A percentile compares a stretch with the other conserved stretches of the same genome.
Evolutionary conservation across 1,140 invertebrate species (phyloP).

Genomic region (Lethocerus indicus): DNA sequence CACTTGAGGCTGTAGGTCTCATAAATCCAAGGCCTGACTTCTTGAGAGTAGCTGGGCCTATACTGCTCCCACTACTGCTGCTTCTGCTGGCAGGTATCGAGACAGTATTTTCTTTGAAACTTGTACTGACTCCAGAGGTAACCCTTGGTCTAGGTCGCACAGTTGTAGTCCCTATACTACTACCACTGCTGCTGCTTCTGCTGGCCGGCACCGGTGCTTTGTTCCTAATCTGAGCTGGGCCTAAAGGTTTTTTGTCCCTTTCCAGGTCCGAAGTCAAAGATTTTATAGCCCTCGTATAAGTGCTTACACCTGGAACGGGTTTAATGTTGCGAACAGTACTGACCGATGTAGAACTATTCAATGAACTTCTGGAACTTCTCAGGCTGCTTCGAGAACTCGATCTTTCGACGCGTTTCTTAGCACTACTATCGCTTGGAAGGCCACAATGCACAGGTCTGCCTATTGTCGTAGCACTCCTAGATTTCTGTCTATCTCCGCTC

Average conservation of each 20-base stretch:
- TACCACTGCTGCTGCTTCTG: conserved; percentile 51
- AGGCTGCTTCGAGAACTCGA: conserved; percentile 53
- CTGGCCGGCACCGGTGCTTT: conserved; percentile 38
- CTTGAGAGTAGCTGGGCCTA: conserved; percentile 27
- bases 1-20: conserved; percentile 40
- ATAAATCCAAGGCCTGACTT: conserved; percentile 34
- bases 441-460: conserved; percentile 2
- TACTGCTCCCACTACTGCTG: conserved; percentile 53
- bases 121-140: conserved; percentile 20
- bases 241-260: conserved; percentile 23
- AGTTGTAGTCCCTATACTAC: conserved; percentile 35
- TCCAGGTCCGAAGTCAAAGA: conserved; percentile 21
- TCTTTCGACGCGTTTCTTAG: conserved; percentile 31
- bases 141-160: conserved; percentile 15
- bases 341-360: conserved; percentile 63
- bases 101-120: conserved; percentile 23
- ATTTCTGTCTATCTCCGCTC: no score
- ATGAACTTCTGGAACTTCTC: conserved; percentile 58
- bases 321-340: conserved; percentile 53
- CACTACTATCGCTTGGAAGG: no score
- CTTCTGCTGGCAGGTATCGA: conserved; percentile 43
- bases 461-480: background rate
- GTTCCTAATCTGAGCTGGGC: conserved; percentile 17
- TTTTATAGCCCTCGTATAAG: conserved; percentile 22
- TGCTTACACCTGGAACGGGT: conserved; percentile 21